A percentile compares a stretch with the other conserved stretches of the same genome.
Conservation (phyloP, 2,888 invertebrate genomes). For the Drosophila barbarae region DNA sequence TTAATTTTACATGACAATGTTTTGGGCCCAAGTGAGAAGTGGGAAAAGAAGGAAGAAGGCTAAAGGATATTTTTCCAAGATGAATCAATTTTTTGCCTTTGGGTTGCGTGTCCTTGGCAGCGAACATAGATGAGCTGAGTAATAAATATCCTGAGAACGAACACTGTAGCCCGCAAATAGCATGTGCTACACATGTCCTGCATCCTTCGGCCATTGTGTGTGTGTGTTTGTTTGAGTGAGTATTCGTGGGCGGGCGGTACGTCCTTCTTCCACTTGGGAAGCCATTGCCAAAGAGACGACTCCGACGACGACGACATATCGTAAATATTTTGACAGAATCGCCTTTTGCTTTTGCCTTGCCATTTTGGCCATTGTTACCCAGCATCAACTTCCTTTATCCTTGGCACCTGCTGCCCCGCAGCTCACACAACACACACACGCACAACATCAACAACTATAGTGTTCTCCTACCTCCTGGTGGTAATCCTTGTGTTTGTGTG, state of each 20-base stretch:
- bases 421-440: slow-evolving; percentile 3
- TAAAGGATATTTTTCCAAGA: slow-evolving; percentile 33
- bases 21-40: slow-evolving; percentile 36
- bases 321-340: slow-evolving; percentile 75
- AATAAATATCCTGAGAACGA: slow-evolving; percentile 43
- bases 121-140: slow-evolving; percentile 36
- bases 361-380: slow-evolving; percentile 64
- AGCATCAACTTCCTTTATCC: slow-evolving; percentile 40
- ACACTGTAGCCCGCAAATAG: slow-evolving; percentile 61
- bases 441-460: slow-evolving; percentile 16
- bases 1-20: slow-evolving; percentile 73
- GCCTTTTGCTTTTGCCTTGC: slow-evolving; percentile 65
- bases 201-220: slow-evolving; percentile 31
- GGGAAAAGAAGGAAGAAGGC: slow-evolving; percentile 1
- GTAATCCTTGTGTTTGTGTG: slow-evolving; percentile 71
- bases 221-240: slow-evolving; percentile 6
- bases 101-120: slow-evolving; percentile 31
- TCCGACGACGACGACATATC: slow-evolving; percentile 47
- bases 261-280: slow-evolving; percentile 55
- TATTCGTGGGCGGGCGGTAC: slow-evolving; percentile 29
- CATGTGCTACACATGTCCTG: slow-evolving; percentile 50
- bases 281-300: slow-evolving; percentile 59
- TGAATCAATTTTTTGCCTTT: slow-evolving; percentile 62
- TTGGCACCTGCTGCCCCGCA: slow-evolving; percentile 44
- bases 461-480: slow-evolving; percentile 44